Conservation (phyloP, 92 coral and sea anemone genomes). For the Diadumene lineata region DNA sequence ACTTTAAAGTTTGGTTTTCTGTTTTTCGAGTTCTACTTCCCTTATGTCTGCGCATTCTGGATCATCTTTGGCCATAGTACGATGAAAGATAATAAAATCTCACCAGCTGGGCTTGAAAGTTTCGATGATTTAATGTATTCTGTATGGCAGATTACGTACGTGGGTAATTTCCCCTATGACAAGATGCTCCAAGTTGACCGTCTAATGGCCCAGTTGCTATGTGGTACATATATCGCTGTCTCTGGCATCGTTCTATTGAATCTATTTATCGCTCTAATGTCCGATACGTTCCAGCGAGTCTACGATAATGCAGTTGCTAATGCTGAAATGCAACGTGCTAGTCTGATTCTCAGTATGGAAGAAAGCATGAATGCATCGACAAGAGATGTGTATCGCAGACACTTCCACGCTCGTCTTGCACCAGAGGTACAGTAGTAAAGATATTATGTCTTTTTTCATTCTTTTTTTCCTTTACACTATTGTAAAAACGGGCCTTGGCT, state of each 20-base stretch:
- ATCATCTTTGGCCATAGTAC: constrained; percentile 83
- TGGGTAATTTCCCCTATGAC: constrained; percentile 97
- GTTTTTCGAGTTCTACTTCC: constrained; percentile 81
- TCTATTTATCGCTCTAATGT: constrained; percentile 96
- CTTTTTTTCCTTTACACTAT: not conserved
- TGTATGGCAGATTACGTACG: constrained; percentile 93
- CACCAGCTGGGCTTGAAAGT: constrained; percentile 68
- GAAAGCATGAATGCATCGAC: constrained; percentile 72
- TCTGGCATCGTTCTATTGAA: constrained; percentile 90
- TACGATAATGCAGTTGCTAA: constrained; percentile 98
- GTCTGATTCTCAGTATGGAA: constrained; percentile 76
- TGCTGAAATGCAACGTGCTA: constrained; percentile 98
- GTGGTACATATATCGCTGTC: constrained; percentile 91
- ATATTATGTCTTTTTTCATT: not conserved
- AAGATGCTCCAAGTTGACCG: constrained; percentile 82
- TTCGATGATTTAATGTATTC: constrained; percentile 93
- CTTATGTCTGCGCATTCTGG: constrained; percentile 98
- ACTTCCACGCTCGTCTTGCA: constrained; percentile 61
- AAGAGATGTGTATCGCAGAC: constrained; percentile 58
- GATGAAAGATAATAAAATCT: constrained; percentile 54
- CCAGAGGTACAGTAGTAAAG: constrained; percentile 69
- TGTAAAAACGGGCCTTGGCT: not conserved
- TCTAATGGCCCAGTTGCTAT: constrained; percentile 93
- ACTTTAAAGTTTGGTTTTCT: constrained; percentile 86
- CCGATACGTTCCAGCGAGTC: constrained; percentile 99